phyloP scores from a whole-genome alignment of 2,888 invertebrate genomes.

The Agapostemon virescens region DNA sequence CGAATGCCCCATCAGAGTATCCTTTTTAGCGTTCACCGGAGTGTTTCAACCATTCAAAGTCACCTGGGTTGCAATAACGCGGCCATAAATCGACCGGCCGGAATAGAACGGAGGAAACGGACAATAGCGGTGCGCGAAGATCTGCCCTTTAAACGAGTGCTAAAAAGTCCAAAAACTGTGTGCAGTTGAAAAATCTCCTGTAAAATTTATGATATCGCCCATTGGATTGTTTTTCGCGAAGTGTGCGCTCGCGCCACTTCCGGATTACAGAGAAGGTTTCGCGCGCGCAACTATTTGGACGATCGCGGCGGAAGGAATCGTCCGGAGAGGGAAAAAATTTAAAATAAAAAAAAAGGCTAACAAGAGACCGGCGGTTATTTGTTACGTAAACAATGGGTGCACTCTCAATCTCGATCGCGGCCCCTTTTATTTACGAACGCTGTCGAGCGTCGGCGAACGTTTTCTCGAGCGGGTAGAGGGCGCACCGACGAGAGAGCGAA shows the following conservation, averaged over 20 bases:
- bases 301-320: constrained; percentile 4
- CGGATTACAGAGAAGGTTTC: constrained; percentile 1
- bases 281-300: constrained; percentile 24
- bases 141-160: constrained; percentile 47
- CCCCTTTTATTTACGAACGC: constrained; percentile 35
- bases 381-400: constrained; percentile 38
- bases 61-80: constrained; percentile 20
- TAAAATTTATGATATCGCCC: constrained; percentile 48
- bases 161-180: constrained; percentile 48
- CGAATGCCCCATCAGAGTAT: background rate
- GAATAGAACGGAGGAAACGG: constrained; percentile 32
- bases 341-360: background rate
- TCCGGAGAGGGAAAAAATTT: background rate
- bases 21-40: constrained; percentile 11
- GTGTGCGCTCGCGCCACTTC: constrained; percentile 38
- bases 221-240: constrained; percentile 47
- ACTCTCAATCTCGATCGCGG: constrained; percentile 47
- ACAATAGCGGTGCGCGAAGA: constrained; percentile 44
- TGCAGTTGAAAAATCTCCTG: constrained; percentile 34
- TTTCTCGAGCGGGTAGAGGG: constrained; percentile 11
- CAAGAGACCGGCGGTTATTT: constrained; percentile 28
- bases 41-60: constrained; percentile 25
- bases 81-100: constrained; percentile 28
- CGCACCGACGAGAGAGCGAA: constrained; percentile 3
- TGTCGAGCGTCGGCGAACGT: background rate